Evolutionary conservation across 2,113 vertebrate species (phyloP).

Genomic region (Chaetops frenatus): DNA sequence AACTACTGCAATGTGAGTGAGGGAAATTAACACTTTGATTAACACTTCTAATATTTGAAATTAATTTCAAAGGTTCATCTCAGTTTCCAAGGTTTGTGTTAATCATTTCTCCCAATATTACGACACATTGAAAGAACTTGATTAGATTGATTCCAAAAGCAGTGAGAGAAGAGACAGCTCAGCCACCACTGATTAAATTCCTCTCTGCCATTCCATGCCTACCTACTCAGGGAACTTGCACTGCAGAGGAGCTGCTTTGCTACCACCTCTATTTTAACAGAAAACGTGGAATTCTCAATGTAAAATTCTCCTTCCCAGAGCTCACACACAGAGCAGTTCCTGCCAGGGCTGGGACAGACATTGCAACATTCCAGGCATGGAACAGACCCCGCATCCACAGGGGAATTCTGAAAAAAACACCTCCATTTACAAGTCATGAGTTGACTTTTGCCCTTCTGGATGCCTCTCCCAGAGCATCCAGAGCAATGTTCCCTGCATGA

Average conservation of each 20-base stretch:
- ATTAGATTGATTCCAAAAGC: not conserved
- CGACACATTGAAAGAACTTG: not conserved
- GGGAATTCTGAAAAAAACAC: rapidly evolving
- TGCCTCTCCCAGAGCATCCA: not conserved
- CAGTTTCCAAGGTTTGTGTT: not conserved
- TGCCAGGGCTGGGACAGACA: not conserved
- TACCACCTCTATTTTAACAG: not conserved
- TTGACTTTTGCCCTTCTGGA: rapidly evolving
- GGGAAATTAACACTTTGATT: not conserved
- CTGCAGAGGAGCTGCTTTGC: not conserved
- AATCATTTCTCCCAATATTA: not conserved
- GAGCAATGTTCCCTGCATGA: not conserved
- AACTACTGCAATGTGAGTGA: not conserved
- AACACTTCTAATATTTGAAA: not conserved
- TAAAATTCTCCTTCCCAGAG: not conserved
- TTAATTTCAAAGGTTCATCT: not conserved
- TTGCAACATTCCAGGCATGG: not conserved
- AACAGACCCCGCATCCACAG: rapidly evolving
- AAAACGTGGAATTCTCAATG: not conserved
- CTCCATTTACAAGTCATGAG: not conserved
- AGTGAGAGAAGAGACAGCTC: not conserved
- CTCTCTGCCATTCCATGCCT: not conserved
- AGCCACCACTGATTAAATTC: not conserved
- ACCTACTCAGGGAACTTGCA: not conserved
- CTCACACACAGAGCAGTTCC: not conserved